A percentile compares a stretch with the other conserved stretches of the same genome.
Evolutionary conservation across 2,113 vertebrate genomes (phyloP).

Genomic region (Cinclus cinclus): DNA sequence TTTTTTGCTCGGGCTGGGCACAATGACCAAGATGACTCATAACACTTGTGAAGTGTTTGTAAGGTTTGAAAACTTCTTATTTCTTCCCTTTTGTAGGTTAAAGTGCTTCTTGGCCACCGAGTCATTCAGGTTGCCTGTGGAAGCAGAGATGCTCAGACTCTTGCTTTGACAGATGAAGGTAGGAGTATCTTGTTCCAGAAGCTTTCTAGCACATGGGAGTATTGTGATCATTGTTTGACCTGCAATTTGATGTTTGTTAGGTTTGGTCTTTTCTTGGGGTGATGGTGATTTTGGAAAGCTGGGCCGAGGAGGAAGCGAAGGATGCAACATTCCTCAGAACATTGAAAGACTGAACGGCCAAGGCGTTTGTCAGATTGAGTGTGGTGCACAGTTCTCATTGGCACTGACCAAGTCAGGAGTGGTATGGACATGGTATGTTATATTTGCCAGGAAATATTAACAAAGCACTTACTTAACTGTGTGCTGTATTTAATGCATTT

Average conservation of each 20-base stretch:
- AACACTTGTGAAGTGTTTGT: background rate
- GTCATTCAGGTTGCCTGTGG: constrained; percentile 98
- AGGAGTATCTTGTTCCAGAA: background rate
- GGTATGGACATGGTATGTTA: constrained; percentile 95
- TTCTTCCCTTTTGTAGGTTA: constrained; percentile 78
- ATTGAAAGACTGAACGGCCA: constrained; percentile 96
- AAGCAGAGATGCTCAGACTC: constrained; percentile 94
- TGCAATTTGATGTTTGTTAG: constrained; percentile 66
- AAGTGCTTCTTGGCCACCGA: constrained; percentile 93
- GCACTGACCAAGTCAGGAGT: constrained; percentile 97
- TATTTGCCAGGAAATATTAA: background rate
- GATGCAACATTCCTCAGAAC: constrained; percentile 98
- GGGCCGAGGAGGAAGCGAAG: constrained; percentile 96
- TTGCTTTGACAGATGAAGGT: constrained; percentile 98
- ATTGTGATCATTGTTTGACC: background rate
- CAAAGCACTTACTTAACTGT: background rate
- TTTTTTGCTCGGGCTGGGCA: background rate
- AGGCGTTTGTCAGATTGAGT: constrained; percentile 95
- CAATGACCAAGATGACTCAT: background rate
- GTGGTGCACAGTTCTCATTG: constrained; percentile 96
- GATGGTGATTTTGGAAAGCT: constrained; percentile 98
- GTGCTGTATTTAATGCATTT: background rate
- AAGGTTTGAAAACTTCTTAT: background rate
- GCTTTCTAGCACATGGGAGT: background rate
- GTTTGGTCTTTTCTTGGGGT: constrained; percentile 97